Evolutionary conservation across 2,888 invertebrate species (phyloP), one percentile per base, ranked within the genome.

Genomic region (Odontocolon sp.): DNA sequence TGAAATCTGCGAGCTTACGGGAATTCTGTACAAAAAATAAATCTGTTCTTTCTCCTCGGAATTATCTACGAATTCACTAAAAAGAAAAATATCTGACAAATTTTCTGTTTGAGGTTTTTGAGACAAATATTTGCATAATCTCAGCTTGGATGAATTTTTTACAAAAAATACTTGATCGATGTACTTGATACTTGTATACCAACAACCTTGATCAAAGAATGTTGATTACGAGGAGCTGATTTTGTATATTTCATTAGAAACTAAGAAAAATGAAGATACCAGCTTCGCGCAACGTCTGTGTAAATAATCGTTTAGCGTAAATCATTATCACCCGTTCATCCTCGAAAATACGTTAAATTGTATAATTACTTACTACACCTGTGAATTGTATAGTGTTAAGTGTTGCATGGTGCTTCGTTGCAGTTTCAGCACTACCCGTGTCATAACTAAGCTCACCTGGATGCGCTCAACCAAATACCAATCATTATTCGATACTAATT

Each of bases 391-490:
- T 74, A 74, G 71, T 67, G 74, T 78, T 66, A 78, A 74, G 66
- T 70, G 69, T 59, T 78, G 74, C 74, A 78, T 78, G 74, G 66
- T 78, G 78, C 77, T 77, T 78, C 78, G 73, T 74, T 67, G 70
- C 70, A 70, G 73, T 74, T 67, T 47, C 73, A 74, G 73, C 73
- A 78, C 73, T 66, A 63, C 74, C 71, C 72, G 74, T 73, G 75
- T 75, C 72, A 69, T 79, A 73, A 77, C 63, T 69, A 74, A 52
- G 59, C 69, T 76, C 72, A 72, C 66, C 18, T 70, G 68, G 69
- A 74, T 50, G 61, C n/a, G 52, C 18, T 52, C 28, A 31, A 59
- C 57, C 63, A 68, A 26, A 59, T 18, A 40, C 21, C 23, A 54
- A 31, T 9, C 52, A 70, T 63, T 77, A 76, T 63, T 28, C 23